Base-by-base conservation (phyloP, 2,113 vertebrate genomes). In the Paramormyrops kingsleyae region DNA sequence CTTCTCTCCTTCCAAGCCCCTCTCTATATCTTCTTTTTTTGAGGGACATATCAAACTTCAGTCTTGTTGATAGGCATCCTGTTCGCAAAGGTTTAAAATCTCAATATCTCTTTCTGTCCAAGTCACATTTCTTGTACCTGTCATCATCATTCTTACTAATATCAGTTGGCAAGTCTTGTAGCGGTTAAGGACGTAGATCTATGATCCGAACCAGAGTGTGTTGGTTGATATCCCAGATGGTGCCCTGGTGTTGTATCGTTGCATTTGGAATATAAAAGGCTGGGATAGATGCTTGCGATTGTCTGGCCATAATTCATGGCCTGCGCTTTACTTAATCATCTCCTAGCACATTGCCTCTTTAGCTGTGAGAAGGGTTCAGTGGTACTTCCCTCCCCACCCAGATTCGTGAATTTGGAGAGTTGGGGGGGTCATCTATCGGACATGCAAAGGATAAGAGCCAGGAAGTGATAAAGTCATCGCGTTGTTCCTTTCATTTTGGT, bases 1-100 rank as follows among this genome's bases (percentile, higher is more conserved):
- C 7, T 39, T 87, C 46, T 24, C 46, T 84, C 46, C 49, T 27
- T n/a, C 49, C 49, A 52, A 10, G 27, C 47, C 12, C 24, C 49
- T 53, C 49, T 87, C 24, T 86, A 21, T 94, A 94, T 95, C 93
- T 93, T 66, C 24, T 62, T 27, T 27, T 62, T 66, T 91, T 92
- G 19, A 89, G 90, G 70, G 94, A 95, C 92, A 56, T 94, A 93
- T 95, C 93, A 94, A 46, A 90, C 49, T 35, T 56, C 17, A 70
- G 62, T 31, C 62, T 31, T 2, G 62, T 21, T 27, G 62, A 66
- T 10, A 27, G 21, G 62, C n/a, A 27, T 27, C 62, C 62, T 12
- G 62, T 13, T 10, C n/a, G 15, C 24, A 66, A n/a, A 12, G 62
- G 24, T 70, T 70, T 70, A 70, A 70, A n/a, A n/a, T 70, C 62